Conservation (phyloP, 2,888 invertebrate species). For the Zaprionus bogoriensis region DNA sequence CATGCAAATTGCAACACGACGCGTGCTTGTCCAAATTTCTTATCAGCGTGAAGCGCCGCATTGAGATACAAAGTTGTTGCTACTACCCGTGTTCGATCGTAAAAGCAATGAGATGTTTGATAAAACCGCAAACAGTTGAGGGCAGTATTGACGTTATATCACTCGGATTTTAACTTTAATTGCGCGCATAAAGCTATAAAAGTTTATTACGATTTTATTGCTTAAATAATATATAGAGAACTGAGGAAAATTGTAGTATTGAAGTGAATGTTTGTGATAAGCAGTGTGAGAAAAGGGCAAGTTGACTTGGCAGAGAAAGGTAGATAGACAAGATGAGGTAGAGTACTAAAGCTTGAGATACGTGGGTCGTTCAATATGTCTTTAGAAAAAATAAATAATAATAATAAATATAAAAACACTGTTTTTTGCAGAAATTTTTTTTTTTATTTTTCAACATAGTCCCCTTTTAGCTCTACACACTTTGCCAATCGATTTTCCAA, state of each 20-base stretch:
- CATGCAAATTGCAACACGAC: constrained; percentile 35
- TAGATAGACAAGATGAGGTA: too few relatives aligned
- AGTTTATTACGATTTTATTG: background rate
- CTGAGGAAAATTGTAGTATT: background rate
- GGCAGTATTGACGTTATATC: background rate
- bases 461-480: too few relatives aligned
- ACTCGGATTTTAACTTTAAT: background rate
- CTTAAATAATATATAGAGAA: too few relatives aligned
- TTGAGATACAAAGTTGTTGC: constrained; percentile 19
- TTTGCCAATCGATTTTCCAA: too few relatives aligned
- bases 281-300: too few relatives aligned
- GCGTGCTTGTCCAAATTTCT: constrained; percentile 22
- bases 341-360: too few relatives aligned
- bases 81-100: constrained; percentile 30
- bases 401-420: too few relatives aligned
- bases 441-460: too few relatives aligned
- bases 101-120: constrained; percentile 13
- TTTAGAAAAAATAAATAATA: too few relatives aligned
- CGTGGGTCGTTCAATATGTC: too few relatives aligned
- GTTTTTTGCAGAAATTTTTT: too few relatives aligned
- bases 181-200: background rate
- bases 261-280: background rate
- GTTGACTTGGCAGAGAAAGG: too few relatives aligned
- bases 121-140: constrained; percentile 22
- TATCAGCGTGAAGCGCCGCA: constrained; percentile 19